Evolutionary conservation across 2,797 vertebrate genomes (phyloP).

Genomic region (Setipinna tenuifilis): DNA sequence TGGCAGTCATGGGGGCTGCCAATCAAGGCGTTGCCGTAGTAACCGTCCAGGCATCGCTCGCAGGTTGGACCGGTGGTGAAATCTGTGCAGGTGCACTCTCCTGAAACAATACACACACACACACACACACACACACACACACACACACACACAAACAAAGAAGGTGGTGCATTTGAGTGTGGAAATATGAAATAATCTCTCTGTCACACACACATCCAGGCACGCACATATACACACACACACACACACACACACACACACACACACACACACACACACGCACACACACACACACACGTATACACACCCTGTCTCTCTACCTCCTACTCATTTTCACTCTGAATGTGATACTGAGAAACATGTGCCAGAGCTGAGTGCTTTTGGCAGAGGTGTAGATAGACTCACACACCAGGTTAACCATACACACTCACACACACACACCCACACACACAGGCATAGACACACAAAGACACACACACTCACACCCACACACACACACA

Average conservation of each 20-base stretch:
- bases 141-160: slow-evolving; percentile 10
- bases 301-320: not conserved
- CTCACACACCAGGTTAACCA: too few species aligned
- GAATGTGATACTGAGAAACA: too few species aligned
- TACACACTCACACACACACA: too few species aligned
- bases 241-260: not conserved
- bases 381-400: too few species aligned
- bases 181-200: too few species aligned
- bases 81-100: slow-evolving; percentile 83
- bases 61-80: slow-evolving; percentile 85
- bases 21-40: slow-evolving; percentile 83
- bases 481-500: slow-evolving; percentile 7
- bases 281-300: too few species aligned
- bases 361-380: too few species aligned
- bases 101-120: slow-evolving; percentile 65
- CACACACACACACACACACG: too few species aligned
- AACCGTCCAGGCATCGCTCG: slow-evolving; percentile 84
- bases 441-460: not conserved
- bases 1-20: slow-evolving; percentile 79
- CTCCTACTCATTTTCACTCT: not conserved
- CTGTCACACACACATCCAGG: not conserved
- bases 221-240: not conserved
- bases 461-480: slow-evolving; percentile 28
- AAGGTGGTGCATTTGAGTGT: too few species aligned
- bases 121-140: slow-evolving; percentile 1